Evolutionary conservation across 2,113 vertebrate genomes (phyloP).

Genomic region (Tiliqua scincoides): DNA sequence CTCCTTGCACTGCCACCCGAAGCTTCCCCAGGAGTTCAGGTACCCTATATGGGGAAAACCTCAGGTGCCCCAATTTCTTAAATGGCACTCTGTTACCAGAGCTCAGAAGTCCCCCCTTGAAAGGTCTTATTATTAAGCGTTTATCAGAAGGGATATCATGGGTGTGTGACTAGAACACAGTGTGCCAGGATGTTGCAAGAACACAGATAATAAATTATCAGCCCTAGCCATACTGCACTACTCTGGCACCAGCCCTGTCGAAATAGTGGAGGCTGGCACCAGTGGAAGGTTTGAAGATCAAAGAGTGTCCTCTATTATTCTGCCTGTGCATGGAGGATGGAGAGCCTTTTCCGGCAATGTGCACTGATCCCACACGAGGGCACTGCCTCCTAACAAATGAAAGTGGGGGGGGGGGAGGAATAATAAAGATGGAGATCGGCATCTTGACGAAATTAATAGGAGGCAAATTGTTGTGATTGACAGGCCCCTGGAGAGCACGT

Average conservation of each 20-base stretch:
- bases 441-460: constrained; percentile 64
- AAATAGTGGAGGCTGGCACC: not conserved
- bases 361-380: constrained; percentile 67
- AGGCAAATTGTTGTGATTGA: constrained; percentile 64
- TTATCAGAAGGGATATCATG: not conserved
- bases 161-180: not conserved
- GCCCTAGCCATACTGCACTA: not conserved
- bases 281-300: constrained; percentile 4
- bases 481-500: constrained; percentile 56
- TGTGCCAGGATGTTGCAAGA: constrained; percentile 8
- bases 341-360: constrained; percentile 30
- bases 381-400: constrained; percentile 65
- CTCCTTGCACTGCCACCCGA: not conserved
- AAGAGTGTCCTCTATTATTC: not conserved
- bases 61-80: not conserved
- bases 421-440: constrained; percentile 13
- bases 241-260: not conserved
- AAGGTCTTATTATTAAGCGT: not conserved
- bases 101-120: not conserved
- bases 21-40: not conserved
- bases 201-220: not conserved
- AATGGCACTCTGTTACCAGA: not conserved
- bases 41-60: not conserved
- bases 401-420: not conserved
- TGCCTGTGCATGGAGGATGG: accelerated